These are phyloP conservation scores for Neoitamus cyanurus DNA, from an alignment of 2,888 invertebrate species.

Conservation along the genomic window DNA sequence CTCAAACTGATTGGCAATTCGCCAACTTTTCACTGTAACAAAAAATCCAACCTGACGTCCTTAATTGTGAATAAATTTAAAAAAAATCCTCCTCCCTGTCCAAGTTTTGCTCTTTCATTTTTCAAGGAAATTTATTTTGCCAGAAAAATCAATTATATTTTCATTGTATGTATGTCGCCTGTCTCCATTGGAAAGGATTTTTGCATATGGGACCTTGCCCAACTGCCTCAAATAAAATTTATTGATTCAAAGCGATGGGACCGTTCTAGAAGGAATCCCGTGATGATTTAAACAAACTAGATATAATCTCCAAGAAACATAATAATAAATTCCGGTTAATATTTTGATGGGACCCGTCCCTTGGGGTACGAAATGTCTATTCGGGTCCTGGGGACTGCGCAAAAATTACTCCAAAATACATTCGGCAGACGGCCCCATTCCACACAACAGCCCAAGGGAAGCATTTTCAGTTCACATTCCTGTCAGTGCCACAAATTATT, in stretches of 20 bases:
- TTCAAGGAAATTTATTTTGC: not conserved
- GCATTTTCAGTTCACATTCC: constrained; percentile 29
- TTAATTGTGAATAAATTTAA: not conserved
- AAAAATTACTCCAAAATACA: constrained; percentile 9
- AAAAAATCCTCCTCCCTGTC: not conserved
- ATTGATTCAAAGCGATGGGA: not conserved
- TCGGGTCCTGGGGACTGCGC: not conserved
- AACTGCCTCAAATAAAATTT: constrained; percentile 8
- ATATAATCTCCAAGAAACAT: constrained; percentile 26
- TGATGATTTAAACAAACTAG: constrained; percentile 21
- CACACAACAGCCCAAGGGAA: not conserved
- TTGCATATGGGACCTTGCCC: not conserved
- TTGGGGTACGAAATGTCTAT: not conserved
- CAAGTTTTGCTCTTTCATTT: not conserved
- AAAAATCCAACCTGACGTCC: not conserved
- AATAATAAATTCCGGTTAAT: constrained; percentile 48
- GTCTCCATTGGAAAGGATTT: not conserved
- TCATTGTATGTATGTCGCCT: not conserved
- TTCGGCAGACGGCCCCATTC: constrained; percentile 2
- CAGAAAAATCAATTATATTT: not conserved
- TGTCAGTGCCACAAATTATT: constrained; percentile 47
- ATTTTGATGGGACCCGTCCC: constrained; percentile 46
- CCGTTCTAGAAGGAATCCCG: not conserved
- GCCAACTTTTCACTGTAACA: not conserved
- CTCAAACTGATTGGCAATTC: not conserved